Percentiles rank a stretch among this genome's conserved stretches.
phyloP scores from a whole-genome alignment of 2,888 invertebrate genomes.

The Diachrysia chrysitis region DNA sequence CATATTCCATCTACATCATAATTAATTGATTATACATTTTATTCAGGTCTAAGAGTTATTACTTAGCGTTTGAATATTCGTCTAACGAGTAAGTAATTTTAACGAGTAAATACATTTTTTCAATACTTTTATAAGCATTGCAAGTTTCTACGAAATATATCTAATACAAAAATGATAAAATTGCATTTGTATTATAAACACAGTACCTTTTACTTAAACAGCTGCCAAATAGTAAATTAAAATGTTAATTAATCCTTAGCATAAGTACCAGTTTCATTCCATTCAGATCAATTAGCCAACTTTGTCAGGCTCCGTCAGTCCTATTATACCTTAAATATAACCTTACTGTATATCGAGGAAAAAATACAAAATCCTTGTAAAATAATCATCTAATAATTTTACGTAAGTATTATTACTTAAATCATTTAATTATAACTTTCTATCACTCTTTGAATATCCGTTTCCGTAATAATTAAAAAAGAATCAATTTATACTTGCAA shows the following conservation, averaged over 20 bases:
- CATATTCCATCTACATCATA: background rate
- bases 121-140: background rate
- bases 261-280: background rate
- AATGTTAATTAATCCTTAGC: background rate
- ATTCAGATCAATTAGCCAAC: too few relatives aligned
- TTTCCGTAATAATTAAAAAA: background rate
- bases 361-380: too few relatives aligned
- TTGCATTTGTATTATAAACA: background rate
- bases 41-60: too few relatives aligned
- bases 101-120: too few relatives aligned
- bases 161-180: background rate
- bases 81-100: too few relatives aligned
- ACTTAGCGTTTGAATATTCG: background rate
- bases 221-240: background rate
- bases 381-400: too few relatives aligned
- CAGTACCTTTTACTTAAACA: background rate
- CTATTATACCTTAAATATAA: too few relatives aligned
- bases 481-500: background rate
- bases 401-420: too few relatives aligned
- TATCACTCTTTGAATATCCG: too few relatives aligned
- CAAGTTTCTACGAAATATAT: background rate
- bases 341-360: too few relatives aligned
- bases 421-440: too few relatives aligned
- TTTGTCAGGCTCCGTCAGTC: too few relatives aligned
- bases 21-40: background rate